phyloP scores from a whole-genome alignment of 1,140 invertebrate genomes.

The Rhysida immarginata region DNA sequence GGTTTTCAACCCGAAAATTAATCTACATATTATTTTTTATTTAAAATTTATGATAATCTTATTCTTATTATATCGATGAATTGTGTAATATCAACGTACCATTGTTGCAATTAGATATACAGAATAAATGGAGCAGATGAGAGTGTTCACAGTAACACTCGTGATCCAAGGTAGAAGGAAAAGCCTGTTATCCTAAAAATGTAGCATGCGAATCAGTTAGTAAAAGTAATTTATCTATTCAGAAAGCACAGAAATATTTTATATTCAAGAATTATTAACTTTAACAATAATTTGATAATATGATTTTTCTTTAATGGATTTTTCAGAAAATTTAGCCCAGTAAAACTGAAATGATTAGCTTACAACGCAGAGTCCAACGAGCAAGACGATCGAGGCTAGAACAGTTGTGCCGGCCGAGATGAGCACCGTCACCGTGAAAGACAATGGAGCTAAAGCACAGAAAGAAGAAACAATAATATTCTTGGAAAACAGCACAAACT shows the following conservation, averaged over 20 bases:
- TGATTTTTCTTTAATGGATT: too few relatives aligned
- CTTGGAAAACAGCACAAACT: too few relatives aligned
- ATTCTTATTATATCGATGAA: too few relatives aligned
- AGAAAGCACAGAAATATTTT: too few relatives aligned
- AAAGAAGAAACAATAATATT: neutral
- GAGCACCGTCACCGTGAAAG: neutral
- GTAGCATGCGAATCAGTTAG: neutral
- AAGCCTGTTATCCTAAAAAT: constrained; percentile 12
- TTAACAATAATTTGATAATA: too few relatives aligned
- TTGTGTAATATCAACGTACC: too few relatives aligned
- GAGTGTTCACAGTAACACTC: constrained; percentile 9
- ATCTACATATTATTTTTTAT: too few relatives aligned
- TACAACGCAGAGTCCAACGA: constrained; percentile 3
- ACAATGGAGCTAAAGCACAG: neutral
- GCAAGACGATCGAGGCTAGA: neutral
- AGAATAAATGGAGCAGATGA: constrained; percentile 10
- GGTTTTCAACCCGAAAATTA: too few relatives aligned
- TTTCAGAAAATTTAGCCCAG: too few relatives aligned
- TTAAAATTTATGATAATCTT: too few relatives aligned
- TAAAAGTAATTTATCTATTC: neutral
- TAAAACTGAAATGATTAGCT: too few relatives aligned
- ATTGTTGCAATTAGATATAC: constrained; percentile 10
- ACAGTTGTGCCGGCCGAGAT: neutral
- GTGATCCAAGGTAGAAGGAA: constrained; percentile 13
- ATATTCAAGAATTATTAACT: too few relatives aligned